Base-by-base conservation (phyloP, 2,888 invertebrate species). In the Brenthis hecate region DNA sequence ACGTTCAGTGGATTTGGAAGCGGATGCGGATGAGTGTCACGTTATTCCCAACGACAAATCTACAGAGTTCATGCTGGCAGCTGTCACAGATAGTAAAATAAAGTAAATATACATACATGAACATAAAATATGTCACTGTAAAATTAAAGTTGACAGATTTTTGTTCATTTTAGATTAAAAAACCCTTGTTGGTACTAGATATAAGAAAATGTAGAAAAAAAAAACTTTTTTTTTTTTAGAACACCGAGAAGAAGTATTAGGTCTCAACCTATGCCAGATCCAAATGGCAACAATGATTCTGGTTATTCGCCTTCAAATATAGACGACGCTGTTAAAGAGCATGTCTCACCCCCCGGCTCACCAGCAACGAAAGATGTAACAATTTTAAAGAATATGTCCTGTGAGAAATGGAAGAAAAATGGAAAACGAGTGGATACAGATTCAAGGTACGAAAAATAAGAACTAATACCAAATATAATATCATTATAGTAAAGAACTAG, bases 31-130 rank as follows among this genome's bases (percentile, higher is more conserved):
- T 68, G 96, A 96, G 72, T 97, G 96, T 80, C 96, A 96, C 87
- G 96, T 97, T 79, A 97, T 98, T 83, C 96, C 96, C 56, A 98
- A 98, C 87, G 97, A 98, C 85, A 97, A 96, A 88, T 97, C 97
- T 75, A 97, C 97, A 1, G 98, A 98, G 82, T 97, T 98, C 85
- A 97, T 98, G 91, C 93, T 98, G 76, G 97, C 97, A 48, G 97
- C 98, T 3, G 97, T 98, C 69, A 95, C 96, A 68, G 97, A 97
- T 85, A 97, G 97, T 91, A 95, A 95, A 65, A 94, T 95, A 76
- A 94, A 93, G 97, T 97, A 94, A 96, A 53, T 94, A 70, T 19
- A 6, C 28, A 56, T 56, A 66, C 50, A n/a, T 51, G 54, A 54
- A 36, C 43, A 43, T 51, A 5, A 51, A 8, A 6, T 36, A 36